Conservation (phyloP, 2,888 invertebrate genomes). For the Erebia epiphron region DNA sequence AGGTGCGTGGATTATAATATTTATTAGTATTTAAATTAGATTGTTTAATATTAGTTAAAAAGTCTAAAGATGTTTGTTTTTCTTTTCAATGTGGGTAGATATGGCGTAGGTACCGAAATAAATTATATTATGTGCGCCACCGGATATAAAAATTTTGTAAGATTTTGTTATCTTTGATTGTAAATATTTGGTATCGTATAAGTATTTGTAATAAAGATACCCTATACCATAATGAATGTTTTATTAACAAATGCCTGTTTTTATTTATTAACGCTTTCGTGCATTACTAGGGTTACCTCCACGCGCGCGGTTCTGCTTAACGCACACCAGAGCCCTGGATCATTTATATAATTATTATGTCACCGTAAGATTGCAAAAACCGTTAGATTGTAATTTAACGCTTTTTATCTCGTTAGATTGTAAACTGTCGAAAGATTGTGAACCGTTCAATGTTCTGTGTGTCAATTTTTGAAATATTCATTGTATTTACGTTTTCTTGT, state of each 20-base stretch:
- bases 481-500: no score
- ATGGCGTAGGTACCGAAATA: constrained; percentile 17
- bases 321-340: no score
- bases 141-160: constrained; percentile 52
- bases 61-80: constrained; percentile 31
- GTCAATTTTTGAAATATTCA: no score
- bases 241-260: constrained; percentile 42
- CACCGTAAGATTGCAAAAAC: no score
- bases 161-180: constrained; percentile 61
- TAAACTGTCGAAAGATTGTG: no score
- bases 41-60: constrained; percentile 32
- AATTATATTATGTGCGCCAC: constrained; percentile 26
- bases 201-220: constrained; percentile 75
- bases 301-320: no score
- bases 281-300: no score
- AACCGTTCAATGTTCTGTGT: no score
- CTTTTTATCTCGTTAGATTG: no score
- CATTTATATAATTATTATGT: no score
- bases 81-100: constrained; percentile 29
- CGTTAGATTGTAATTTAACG: no score
- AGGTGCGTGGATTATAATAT: constrained; percentile 66
- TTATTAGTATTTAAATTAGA: constrained; percentile 56
- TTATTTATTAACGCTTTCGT: no score
- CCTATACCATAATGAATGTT: constrained; percentile 62
- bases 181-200: constrained; percentile 66